Evolutionary conservation across 2,113 vertebrate genomes (phyloP).

Genomic region (Rhizomys pruinosus): DNA sequence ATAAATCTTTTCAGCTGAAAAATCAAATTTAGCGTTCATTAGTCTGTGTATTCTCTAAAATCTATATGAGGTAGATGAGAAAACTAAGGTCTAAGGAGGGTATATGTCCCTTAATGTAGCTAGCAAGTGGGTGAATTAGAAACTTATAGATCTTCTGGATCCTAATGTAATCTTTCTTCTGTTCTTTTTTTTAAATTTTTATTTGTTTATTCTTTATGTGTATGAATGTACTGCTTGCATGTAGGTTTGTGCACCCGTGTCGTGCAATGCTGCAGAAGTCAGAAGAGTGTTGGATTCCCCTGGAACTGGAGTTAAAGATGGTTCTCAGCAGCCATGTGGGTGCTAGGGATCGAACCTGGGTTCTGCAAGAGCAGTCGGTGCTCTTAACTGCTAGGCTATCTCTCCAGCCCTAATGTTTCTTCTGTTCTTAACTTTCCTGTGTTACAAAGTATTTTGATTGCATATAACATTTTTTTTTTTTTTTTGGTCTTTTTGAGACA

Average conservation of each 20-base stretch:
- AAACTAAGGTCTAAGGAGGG: conserved; percentile 29
- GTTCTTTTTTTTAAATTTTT: no score
- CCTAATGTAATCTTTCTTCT: neutral
- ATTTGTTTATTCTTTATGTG: no score
- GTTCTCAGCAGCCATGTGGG: no score
- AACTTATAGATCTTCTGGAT: neutral
- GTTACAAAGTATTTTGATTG: conserved; percentile 50
- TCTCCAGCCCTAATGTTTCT: neutral
- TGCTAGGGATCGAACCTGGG: no score
- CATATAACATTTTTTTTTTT: conserved; percentile 6
- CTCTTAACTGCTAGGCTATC: no score
- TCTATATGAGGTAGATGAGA: neutral
- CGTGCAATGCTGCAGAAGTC: no score
- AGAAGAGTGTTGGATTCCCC: no score
- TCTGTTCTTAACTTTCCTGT: conserved; percentile 1
- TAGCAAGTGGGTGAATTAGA: neutral
- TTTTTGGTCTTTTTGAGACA: no score
- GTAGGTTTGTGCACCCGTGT: no score
- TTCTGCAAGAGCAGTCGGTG: no score
- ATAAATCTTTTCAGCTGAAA: conserved; percentile 8
- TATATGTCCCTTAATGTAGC: neutral
- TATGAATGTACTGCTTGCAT: no score
- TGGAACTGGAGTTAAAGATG: no score
- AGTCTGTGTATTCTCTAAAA: conserved; percentile 48
- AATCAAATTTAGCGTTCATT: neutral